Base-by-base conservation (phyloP, 1,140 invertebrate species). In the Diabrotica virgifera region DNA sequence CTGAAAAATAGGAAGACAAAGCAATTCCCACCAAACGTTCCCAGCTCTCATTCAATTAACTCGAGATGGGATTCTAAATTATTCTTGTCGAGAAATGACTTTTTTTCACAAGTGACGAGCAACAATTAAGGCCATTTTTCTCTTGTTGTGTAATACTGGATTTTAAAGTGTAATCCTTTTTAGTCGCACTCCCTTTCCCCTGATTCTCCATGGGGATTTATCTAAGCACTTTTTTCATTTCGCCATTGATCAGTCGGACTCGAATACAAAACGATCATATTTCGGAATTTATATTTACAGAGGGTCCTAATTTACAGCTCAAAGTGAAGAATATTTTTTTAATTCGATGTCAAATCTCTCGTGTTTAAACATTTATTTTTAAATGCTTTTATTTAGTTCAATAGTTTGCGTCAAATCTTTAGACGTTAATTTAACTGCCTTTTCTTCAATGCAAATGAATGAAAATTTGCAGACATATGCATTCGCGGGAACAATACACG, bases 191-290 rank as follows among this genome's bases (percentile, higher is more conserved):
- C 40, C 40, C 40, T 46, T 46, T 46, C 40, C 40, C 8, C 8
- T n/a, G 40, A 46, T 46, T 5, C 40, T 46, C 40, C n/a, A 46
- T 8, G 40, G 40, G 40, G 40, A 46, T 46, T 46, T 46, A 46
- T 46, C 6, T n/a, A 46, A 46, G 40, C 40, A 46, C 40, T 46
- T 46, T 46, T 46, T 46, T 46, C 40, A 46, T 46, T 46, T 46
- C 40, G 5, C 40, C 40, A 46, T 46, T 5, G 40, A 46, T 46
- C 40, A 46, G 4, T 46, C 8, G 5, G n/a, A n/a, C 40, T 46
- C n/a, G n/a, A 46, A 46, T 46, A n/a, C n/a, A 46, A 46, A 46
- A 46, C 40, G 40, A 46, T 46, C n/a, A 46, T 46, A 46, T 46
- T 46, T 24, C 24, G 24, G 24, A 24, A 24, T 24, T 24, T 24